These are phyloP conservation scores for Ardeotis arabs DNA, from an alignment of 2,113 vertebrate species.

Conservation along the genomic window DNA sequence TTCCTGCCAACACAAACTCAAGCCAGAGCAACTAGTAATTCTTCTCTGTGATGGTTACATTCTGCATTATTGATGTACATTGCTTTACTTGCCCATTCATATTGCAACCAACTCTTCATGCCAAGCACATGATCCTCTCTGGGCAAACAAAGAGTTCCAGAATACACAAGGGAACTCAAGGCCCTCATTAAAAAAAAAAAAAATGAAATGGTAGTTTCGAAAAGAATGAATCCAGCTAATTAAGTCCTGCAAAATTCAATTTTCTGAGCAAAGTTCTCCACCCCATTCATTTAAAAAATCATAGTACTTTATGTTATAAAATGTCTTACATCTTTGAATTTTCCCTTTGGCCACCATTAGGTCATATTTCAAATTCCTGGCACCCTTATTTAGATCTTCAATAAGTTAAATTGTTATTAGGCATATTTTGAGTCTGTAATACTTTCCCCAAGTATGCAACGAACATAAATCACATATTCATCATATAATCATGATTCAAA, in stretches of 20 bases:
- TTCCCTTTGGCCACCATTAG: conserved; percentile 15
- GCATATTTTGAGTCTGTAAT: neutral
- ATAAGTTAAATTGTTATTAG: conserved; percentile 5
- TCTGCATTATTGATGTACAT: neutral
- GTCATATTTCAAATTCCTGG: conserved; percentile 41
- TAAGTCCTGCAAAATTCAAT: conserved; percentile 19
- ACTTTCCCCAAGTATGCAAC: neutral
- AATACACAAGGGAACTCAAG: neutral
- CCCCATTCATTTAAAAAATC: conserved; percentile 15
- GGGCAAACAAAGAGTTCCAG: conserved; percentile 20
- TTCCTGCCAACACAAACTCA: neutral
- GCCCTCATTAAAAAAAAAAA: neutral
- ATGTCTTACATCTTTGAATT: neutral
- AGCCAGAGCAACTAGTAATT: neutral
- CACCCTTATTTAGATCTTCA: neutral
- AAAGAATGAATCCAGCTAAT: conserved; percentile 9
- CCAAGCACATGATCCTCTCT: neutral
- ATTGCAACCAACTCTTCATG: neutral
- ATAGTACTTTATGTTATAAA: neutral
- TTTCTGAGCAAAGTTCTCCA: conserved; percentile 17
- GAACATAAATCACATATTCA: conserved; percentile 43
- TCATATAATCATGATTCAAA: neutral
- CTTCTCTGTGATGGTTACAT: neutral
- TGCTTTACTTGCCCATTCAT: neutral
- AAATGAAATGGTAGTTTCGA: neutral